phyloP scores from a whole-genome alignment of 2,797 vertebrate species.

The Chromobotia macracanthus region DNA sequence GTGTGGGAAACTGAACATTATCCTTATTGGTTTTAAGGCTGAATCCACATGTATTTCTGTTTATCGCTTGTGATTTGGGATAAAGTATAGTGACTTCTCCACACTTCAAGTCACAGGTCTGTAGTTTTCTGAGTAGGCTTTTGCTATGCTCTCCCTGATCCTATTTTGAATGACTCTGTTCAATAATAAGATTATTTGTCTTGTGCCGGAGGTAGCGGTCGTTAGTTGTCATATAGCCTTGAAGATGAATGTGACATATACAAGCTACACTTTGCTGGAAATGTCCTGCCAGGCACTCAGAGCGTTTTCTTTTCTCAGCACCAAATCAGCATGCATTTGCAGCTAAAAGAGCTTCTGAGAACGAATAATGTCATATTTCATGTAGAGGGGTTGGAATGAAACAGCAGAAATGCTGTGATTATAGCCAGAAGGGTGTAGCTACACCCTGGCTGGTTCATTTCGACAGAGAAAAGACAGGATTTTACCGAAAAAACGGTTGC shows the following conservation, averaged over 20 bases:
- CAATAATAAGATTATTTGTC: slow-evolving; percentile 77
- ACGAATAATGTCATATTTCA: slow-evolving; percentile 8
- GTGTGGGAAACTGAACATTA: no score
- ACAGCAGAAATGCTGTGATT: slow-evolving; percentile 25
- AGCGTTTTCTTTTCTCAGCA: not conserved
- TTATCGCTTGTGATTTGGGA: not conserved
- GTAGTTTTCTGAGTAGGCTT: slow-evolving; percentile 58
- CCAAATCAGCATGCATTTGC: slow-evolving; percentile 15
- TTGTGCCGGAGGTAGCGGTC: slow-evolving; percentile 69
- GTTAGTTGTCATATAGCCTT: slow-evolving; percentile 69
- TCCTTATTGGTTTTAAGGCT: no score
- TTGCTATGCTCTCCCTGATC: slow-evolving; percentile 68
- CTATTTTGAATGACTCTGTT: slow-evolving; percentile 71
- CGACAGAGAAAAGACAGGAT: slow-evolving; percentile 11
- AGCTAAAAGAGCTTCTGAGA: slow-evolving; percentile 10
- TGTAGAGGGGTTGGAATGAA: not conserved
- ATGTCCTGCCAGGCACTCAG: slow-evolving; percentile 45
- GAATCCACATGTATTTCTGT: not conserved
- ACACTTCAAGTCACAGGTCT: slow-evolving; percentile 47
- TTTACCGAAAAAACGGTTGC: slow-evolving; percentile 16
- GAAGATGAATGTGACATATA: slow-evolving; percentile 70
- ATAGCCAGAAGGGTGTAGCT: slow-evolving; percentile 7
- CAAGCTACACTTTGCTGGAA: slow-evolving; percentile 56
- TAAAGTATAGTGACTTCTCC: not conserved
- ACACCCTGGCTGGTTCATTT: slow-evolving; percentile 12